Conservation (phyloP, 1,140 invertebrate genomes). For the Hypsibius dujardini region DNA sequence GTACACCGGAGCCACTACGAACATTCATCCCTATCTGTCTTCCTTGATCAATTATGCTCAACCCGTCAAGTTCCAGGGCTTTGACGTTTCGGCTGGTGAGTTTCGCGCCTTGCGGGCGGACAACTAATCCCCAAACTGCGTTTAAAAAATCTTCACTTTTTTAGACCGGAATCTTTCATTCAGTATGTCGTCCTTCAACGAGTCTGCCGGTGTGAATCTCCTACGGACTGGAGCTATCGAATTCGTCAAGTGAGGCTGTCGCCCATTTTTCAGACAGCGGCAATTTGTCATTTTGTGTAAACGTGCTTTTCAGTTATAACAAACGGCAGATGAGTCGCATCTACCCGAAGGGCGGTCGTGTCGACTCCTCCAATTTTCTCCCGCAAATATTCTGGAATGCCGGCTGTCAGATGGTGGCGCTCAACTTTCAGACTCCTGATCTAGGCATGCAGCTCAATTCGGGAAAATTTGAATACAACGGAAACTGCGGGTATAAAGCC, state of each 20-base stretch:
- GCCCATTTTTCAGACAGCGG: neutral
- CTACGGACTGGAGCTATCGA: slow-evolving; percentile 88
- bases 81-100: slow-evolving; percentile 86
- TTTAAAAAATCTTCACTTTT: slow-evolving; percentile 23
- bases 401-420: slow-evolving; percentile 81
- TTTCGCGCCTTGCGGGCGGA: slow-evolving; percentile 19
- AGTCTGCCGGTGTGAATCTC: slow-evolving; percentile 81
- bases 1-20: slow-evolving; percentile 92
- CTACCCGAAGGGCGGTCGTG: slow-evolving; percentile 92
- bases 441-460: slow-evolving; percentile 98
- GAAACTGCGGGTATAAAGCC: slow-evolving; percentile 54
- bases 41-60: slow-evolving; percentile 98
- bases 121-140: neutral
- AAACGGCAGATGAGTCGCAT: slow-evolving; percentile 96
- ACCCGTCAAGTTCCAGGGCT: slow-evolving; percentile 94
- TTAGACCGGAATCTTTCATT: slow-evolving; percentile 81
- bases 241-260: slow-evolving; percentile 62
- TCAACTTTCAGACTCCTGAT: slow-evolving; percentile 99
- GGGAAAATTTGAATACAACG: slow-evolving; percentile 90
- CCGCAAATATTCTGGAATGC: slow-evolving; percentile 76
- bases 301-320: slow-evolving; percentile 50
- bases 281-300: slow-evolving; percentile 19
- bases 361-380: slow-evolving; percentile 99
- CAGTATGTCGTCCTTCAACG: slow-evolving; percentile 98
- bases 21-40: slow-evolving; percentile 83